Evolutionary conservation across 2,113 vertebrate species (phyloP).

Genomic region (Bostrychus sinensis): DNA sequence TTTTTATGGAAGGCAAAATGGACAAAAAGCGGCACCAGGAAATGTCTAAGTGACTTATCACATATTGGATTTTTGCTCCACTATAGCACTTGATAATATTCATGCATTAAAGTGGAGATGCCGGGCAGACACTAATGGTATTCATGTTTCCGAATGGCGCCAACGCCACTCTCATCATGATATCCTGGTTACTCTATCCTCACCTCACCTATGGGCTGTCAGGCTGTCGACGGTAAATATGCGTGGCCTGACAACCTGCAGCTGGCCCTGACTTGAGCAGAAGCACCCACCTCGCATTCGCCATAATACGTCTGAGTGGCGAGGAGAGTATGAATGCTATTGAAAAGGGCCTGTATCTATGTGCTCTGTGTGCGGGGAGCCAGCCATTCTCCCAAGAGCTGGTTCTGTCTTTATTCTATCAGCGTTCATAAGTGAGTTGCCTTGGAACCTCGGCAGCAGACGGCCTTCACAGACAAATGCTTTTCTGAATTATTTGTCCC

Average conservation of each 20-base stretch:
- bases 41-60: conserved; percentile 20
- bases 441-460: conserved; percentile 45
- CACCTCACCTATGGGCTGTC: conserved; percentile 20
- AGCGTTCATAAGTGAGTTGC: conserved; percentile 27
- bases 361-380: conserved; percentile 16
- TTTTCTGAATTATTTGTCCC: conserved; percentile 35
- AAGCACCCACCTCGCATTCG: conserved; percentile 11
- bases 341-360: conserved; percentile 13
- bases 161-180: conserved; percentile 35
- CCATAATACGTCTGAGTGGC: conserved; percentile 8
- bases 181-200: conserved; percentile 34
- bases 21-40: conserved; percentile 9
- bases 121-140: conserved; percentile 22
- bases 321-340: conserved; percentile 1
- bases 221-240: conserved; percentile 34
- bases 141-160: conserved; percentile 32
- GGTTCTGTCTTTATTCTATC: conserved; percentile 52
- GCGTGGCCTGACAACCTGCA: conserved; percentile 27
- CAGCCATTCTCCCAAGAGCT: conserved; percentile 20
- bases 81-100: conserved; percentile 27
- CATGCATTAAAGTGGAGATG: conserved; percentile 10
- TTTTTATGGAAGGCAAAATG: conserved; percentile 3
- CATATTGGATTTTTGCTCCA: conserved; percentile 29
- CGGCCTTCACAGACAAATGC: conserved; percentile 45
- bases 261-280: conserved; percentile 26